phyloP scores from a whole-genome alignment of 2,888 invertebrate species.

The Phalera bucephala region DNA sequence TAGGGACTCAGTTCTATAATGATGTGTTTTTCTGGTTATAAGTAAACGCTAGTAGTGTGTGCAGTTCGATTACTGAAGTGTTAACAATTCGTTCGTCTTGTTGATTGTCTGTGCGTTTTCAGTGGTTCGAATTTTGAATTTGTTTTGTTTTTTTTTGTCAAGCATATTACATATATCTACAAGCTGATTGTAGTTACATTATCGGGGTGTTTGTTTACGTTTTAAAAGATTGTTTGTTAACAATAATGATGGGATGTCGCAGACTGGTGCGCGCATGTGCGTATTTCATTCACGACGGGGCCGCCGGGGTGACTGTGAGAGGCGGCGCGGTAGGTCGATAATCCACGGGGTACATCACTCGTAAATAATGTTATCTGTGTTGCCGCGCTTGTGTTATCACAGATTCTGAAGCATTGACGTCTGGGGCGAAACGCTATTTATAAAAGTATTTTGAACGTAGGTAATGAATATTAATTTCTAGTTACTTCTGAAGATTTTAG shows the following conservation, averaged over 20 bases:
- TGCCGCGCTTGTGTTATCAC: slow-evolving; percentile 8
- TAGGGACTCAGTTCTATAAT: too few species aligned
- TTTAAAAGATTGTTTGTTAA: slow-evolving; percentile 4
- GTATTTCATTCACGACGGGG: slow-evolving; percentile 53
- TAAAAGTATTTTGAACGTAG: too few species aligned
- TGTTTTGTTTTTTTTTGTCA: neutral
- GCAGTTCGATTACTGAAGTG: neutral
- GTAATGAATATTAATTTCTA: too few species aligned
- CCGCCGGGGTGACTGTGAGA: neutral
- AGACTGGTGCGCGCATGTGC: slow-evolving; percentile 48
- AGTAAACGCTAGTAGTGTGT: neutral
- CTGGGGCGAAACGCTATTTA: too few species aligned
- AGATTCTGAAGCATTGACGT: too few species aligned
- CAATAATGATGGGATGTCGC: slow-evolving; percentile 19
- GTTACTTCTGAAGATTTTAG: too few species aligned
- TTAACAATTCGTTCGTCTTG: neutral
- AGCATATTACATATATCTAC: neutral
- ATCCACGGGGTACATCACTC: slow-evolving; percentile 14
- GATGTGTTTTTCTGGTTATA: too few species aligned
- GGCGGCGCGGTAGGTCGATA: slow-evolving; percentile 43
- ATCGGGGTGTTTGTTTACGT: slow-evolving; percentile 3
- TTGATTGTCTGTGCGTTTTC: slow-evolving; percentile 20
- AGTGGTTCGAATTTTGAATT: slow-evolving; percentile 1
- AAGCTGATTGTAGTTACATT: neutral
- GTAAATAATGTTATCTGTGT: slow-evolving; percentile 31